Base-by-base conservation (phyloP, 2,113 vertebrate genomes). In the Crocuta crocuta region DNA sequence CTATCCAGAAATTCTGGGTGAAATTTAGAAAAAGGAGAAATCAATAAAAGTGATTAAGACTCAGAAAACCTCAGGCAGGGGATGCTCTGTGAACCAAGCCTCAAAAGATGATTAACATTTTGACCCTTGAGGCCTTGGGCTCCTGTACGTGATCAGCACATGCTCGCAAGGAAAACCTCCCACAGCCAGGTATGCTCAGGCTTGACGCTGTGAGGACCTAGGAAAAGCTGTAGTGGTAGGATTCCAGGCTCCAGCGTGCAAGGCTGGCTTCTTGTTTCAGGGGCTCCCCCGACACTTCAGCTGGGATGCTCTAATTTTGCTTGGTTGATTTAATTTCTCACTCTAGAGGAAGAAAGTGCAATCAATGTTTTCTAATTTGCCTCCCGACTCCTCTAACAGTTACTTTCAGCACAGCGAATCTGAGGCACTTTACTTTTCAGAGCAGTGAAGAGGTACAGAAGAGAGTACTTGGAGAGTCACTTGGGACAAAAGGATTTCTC, bases 281-380 rank as follows among this genome's bases (percentile, higher is more conserved):
- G 15, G 91, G 33, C 61, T 83, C 74, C 78, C 88, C 50, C 85
- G 50, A 73, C 66, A 23, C 43, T 31, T n/a, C 31, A 50, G 50
- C 93, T 82, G 43, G 73, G 95, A 71, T 84, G 55, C 61, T 89
- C 91, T 86, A 21, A 70, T 95, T 91, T 95, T 70, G 79, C 68
- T 87, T 96, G 80, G 70, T 80, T 97, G 93, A 95, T 96, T 97
- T 96, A 94, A 96, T 95, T 87, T 97, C 96, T 98, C 89, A 92
- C 50, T 94, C 61, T 61, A 53, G 95, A 92, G 95, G n/a, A 86
- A 95, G 93, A 93, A 93, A 85, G 68, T 89, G n/a, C 53, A 31
- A 84, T 95, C 1, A 1, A 55, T 84, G 55, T 91, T 97, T 94
- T 93, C 89, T 97, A 96, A 97, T 96, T 89, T 66, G 79, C 89